Conservation (phyloP, 2,888 invertebrate genomes). For the Nymphalis urticae region DNA sequence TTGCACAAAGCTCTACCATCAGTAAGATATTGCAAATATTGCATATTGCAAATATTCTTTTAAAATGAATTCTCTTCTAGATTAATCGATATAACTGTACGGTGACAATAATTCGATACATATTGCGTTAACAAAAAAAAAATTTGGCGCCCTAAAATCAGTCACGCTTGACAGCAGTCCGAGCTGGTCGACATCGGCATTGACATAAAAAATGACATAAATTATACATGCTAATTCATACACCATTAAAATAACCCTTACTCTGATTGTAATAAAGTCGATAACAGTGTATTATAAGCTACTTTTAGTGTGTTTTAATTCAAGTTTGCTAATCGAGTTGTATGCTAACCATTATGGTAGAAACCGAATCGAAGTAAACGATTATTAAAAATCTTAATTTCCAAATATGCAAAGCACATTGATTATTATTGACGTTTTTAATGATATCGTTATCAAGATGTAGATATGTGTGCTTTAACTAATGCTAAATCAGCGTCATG, state of each 20-base stretch:
- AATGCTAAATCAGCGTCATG: not conserved
- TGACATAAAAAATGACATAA: conserved; percentile 51
- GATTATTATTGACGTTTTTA: not conserved
- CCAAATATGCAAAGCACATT: not conserved
- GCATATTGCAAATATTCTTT: conserved; percentile 1
- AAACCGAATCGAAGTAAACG: not conserved
- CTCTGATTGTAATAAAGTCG: not conserved
- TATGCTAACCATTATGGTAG: conserved; percentile 10
- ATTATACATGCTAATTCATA: conserved; percentile 40
- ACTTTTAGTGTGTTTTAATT: conserved; percentile 1
- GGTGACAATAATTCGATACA: conserved; percentile 12
- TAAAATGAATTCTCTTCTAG: not conserved
- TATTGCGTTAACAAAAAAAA: conserved; percentile 10
- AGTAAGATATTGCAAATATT: too few species aligned
- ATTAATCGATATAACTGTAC: conserved; percentile 20
- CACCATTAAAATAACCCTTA: not conserved
- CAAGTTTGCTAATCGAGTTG: conserved; percentile 16
- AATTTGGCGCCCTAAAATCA: conserved; percentile 46
- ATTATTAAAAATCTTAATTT: not conserved
- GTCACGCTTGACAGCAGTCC: conserved; percentile 14
- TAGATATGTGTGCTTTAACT: not conserved
- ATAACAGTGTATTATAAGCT: conserved; percentile 3
- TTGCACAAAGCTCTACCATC: too few species aligned
- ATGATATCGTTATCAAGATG: not conserved
- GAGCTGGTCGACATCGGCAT: conserved; percentile 44